Evolutionary conservation across 2,113 vertebrate genomes (phyloP).

Genomic region (Istiophorus platypterus): DNA sequence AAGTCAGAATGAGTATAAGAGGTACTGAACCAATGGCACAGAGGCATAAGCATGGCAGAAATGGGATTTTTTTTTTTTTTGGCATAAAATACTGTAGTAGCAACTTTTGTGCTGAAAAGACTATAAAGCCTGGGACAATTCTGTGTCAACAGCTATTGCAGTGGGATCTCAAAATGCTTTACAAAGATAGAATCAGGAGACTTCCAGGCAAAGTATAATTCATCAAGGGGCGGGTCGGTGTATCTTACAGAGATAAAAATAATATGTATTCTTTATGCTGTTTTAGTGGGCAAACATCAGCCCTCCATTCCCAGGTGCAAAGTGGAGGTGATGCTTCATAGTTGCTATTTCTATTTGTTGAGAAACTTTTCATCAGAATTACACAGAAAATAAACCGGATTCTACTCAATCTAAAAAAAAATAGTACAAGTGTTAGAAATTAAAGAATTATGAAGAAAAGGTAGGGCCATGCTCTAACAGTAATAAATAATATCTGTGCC

Average conservation of each 20-base stretch:
- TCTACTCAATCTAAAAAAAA: not conserved
- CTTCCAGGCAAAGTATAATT: no score
- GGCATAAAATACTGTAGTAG: not conserved
- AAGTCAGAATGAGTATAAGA: no score
- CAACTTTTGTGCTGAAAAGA: no score
- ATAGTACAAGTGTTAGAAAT: slow-evolving; percentile 5
- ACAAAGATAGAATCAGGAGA: no score
- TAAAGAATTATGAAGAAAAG: slow-evolving; percentile 12
- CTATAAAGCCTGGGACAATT: not conserved
- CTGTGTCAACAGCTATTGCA: no score
- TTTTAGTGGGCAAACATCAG: not conserved
- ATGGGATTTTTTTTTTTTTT: not conserved
- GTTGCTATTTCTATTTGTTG: not conserved
- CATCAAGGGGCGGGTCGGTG: no score
- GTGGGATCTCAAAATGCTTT: no score
- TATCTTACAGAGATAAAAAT: not conserved
- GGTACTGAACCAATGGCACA: no score
- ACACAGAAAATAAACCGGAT: not conserved
- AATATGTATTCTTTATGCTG: not conserved
- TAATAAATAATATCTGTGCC: not conserved
- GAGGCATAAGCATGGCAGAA: no score
- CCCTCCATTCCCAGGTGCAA: not conserved
- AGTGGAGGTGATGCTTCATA: not conserved
- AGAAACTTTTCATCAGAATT: not conserved
- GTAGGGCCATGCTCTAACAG: not conserved